phyloP scores from a whole-genome alignment of 2,888 invertebrate species.

The Chalcosyrphus nemorum region DNA sequence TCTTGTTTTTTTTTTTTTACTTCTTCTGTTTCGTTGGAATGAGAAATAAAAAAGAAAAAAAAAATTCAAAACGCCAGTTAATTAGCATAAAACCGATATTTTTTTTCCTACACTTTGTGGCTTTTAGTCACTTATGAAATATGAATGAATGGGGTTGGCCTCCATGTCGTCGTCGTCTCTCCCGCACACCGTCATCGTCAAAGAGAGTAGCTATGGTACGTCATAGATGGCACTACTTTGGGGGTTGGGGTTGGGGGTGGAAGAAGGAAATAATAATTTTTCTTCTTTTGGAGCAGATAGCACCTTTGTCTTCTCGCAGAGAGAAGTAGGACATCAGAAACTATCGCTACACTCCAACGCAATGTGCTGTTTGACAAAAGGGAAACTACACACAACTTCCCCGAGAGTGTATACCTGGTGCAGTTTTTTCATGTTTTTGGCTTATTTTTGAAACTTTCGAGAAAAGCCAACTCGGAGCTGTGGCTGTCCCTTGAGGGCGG shows the following conservation, averaged over 20 bases:
- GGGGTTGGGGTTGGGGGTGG: too few species aligned
- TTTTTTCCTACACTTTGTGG: constrained; percentile 31
- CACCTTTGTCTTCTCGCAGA: constrained; percentile 44
- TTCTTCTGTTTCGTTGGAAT: not conserved
- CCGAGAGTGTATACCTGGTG: constrained; percentile 25
- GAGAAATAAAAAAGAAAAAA: not conserved
- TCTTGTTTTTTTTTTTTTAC: not conserved
- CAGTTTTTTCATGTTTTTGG: not conserved
- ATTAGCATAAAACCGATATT: constrained; percentile 55
- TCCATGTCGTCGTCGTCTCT: not conserved
- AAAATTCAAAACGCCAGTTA: constrained; percentile 37
- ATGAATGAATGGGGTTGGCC: constrained; percentile 51
- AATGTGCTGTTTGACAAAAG: constrained; percentile 55
- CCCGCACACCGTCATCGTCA: not conserved
- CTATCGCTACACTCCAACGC: constrained; percentile 25
- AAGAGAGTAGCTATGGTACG: not conserved
- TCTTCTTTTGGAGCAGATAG: constrained; percentile 10
- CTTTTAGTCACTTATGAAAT: constrained; percentile 64
- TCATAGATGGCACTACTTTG: not conserved
- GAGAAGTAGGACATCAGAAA: constrained; percentile 38
- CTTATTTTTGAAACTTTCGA: constrained; percentile 49
- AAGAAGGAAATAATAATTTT: constrained; percentile 38
- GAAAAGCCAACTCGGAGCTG: constrained; percentile 41
- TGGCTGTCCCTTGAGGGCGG: constrained; percentile 4
- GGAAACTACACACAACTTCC: constrained; percentile 22